Evolutionary conservation across 2,888 invertebrate species (phyloP).

Genomic region (Bellardia bayeri): DNA sequence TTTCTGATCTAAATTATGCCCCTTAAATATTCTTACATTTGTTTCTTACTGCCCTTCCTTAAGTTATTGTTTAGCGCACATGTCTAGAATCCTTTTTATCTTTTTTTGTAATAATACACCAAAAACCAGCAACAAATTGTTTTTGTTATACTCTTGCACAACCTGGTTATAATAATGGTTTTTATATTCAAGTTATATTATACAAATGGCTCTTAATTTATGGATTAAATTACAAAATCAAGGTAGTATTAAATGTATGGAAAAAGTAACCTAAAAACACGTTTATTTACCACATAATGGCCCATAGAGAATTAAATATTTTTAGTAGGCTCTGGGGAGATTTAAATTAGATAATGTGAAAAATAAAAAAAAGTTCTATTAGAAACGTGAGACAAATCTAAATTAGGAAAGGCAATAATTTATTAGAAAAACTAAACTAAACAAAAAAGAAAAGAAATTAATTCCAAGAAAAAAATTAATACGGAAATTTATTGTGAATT

Average conservation of each 20-base stretch:
- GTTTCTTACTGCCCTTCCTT: background rate
- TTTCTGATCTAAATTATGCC: too few relatives aligned
- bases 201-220: constrained; percentile 27
- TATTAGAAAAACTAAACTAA: too few relatives aligned
- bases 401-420: background rate
- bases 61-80: constrained; percentile 36
- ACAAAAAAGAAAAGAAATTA: too few relatives aligned
- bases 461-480: too few relatives aligned
- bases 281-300: constrained; percentile 28
- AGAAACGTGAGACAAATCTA: background rate
- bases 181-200: constrained; percentile 2
- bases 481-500: too few relatives aligned
- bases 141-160: background rate
- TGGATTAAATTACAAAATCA: constrained; percentile 29
- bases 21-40: too few relatives aligned
- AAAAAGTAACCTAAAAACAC: background rate
- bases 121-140: constrained; percentile 20
- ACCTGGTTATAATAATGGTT: constrained; percentile 18
- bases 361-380: background rate
- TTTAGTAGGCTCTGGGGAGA: too few relatives aligned
- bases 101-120: background rate
- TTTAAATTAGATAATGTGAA: background rate
- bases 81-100: constrained; percentile 35
- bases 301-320: background rate
- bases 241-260: background rate